Evolutionary conservation across 2,888 invertebrate genomes (phyloP), one percentile per base, ranked within the genome.

Genomic region (Catocala fraxini): DNA sequence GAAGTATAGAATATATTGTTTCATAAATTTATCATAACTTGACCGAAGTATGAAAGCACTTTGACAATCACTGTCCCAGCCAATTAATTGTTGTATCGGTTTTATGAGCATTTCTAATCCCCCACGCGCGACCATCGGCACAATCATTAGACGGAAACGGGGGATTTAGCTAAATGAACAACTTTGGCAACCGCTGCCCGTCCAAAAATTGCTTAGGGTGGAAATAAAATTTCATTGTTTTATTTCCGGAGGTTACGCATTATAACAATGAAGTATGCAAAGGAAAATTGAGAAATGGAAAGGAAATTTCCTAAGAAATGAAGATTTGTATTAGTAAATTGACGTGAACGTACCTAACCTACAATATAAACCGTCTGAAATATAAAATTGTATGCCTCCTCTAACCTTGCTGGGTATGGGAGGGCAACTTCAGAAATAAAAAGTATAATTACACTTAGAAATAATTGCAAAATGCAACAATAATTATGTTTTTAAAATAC

Each of bases 1-100:
- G 3, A 25, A 3, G 35, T 7, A 2, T 7, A 39, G 7, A 6
- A 7, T 39, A 1, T 39, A 7, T 6, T 39, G 35, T 4, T 39
- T 39, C 6, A 25, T 39, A 9, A 0, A 9, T 39, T 39, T 39
- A 6, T 39, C 35, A 39, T 39, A 39, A 9, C 35, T 39, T 9
- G 35, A 7, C 4, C 9, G 7, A 9, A 2, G 6, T 46, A 6
- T 15, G 0, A 51, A 59, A 66, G 33, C 39, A 70, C 51, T 74
- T 79, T 80, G 68, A 68, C 65, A 69, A 69, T 64, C 71, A 57
- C 61, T 59, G 68, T 46, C 53, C 45, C 6, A 53, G 58, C 65
- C 73, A 72, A 79, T 80, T 80, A 79, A 77, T 79, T 75, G 64
- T 63, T 75, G 73, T 80, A 77, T 80, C 70, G 71, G 65, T 72